phyloP scores from a whole-genome alignment of 2,888 invertebrate species.

The Scaptomyza tumidula region DNA sequence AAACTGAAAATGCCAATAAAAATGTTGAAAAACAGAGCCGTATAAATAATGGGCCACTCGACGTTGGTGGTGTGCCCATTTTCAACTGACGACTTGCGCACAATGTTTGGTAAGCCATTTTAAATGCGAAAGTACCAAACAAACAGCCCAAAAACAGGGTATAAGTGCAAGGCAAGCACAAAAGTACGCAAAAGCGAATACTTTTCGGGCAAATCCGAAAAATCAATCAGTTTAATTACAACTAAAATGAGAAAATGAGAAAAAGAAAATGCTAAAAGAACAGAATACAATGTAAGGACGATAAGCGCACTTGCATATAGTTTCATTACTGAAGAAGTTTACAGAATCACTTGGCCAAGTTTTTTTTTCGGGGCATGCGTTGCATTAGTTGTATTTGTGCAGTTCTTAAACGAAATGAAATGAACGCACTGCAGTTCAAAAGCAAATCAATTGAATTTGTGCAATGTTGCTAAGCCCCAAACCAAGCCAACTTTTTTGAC shows the following conservation, averaged over 20 bases:
- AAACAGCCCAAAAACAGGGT: slow-evolving; percentile 18
- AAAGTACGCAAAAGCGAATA: slow-evolving; percentile 19
- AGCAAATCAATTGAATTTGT: slow-evolving; percentile 71
- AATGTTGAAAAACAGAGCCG: slow-evolving; percentile 59
- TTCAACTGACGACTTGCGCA: background rate
- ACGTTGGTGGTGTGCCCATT: background rate
- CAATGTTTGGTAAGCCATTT: slow-evolving; percentile 41
- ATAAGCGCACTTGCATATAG: slow-evolving; percentile 21
- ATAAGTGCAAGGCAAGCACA: slow-evolving; percentile 25
- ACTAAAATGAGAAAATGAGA: slow-evolving; percentile 10
- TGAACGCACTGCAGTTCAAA: slow-evolving; percentile 58
- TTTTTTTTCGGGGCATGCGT: slow-evolving; percentile 40
- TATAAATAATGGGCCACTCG: slow-evolving; percentile 53
- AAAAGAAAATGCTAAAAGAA: background rate
- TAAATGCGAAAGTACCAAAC: slow-evolving; percentile 31
- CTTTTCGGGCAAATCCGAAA: slow-evolving; percentile 26
- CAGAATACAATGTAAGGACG: background rate
- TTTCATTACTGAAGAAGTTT: slow-evolving; percentile 48
- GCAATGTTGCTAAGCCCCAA: slow-evolving; percentile 56
- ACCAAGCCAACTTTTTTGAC: slow-evolving; percentile 29
- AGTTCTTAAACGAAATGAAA: slow-evolving; percentile 66
- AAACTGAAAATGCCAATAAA: slow-evolving; percentile 72
- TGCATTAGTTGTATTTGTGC: slow-evolving; percentile 71
- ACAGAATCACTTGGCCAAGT: slow-evolving; percentile 60
- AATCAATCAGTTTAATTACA: slow-evolving; percentile 68